Percentiles rank a stretch among this genome's conserved stretches.
These are phyloP conservation scores for Porites australiensis DNA, from an alignment of 64 coral and sea anemone genomes.

Conservation along the genomic window DNA sequence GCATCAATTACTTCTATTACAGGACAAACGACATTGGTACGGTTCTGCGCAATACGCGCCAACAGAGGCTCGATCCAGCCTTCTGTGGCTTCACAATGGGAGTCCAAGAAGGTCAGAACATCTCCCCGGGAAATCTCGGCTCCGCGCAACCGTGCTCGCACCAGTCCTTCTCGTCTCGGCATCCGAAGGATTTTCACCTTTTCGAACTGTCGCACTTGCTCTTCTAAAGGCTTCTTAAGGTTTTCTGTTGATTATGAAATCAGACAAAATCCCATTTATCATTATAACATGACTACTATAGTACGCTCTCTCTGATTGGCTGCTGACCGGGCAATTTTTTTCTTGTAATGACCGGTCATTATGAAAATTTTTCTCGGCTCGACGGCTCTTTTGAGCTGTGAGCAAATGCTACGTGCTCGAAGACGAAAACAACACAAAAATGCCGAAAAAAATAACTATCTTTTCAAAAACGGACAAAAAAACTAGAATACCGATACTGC, in stretches of 20 bases:
- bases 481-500: background rate
- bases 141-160: conserved; percentile 81
- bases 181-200: conserved; percentile 93
- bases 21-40: conserved; percentile 87
- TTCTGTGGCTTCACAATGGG: conserved; percentile 89
- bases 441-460: background rate
- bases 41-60: conserved; percentile 84
- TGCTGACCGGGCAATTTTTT: no score
- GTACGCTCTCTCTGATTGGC: no score
- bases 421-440: background rate
- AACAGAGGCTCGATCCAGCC: conserved; percentile 91
- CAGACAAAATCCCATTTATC: no score
- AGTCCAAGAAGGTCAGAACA: conserved; percentile 91
- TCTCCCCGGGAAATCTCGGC: conserved; percentile 86
- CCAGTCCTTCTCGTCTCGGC: conserved; percentile 79
- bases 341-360: no score
- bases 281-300: no score
- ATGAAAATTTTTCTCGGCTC: background rate
- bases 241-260: conserved; percentile 24
- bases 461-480: background rate
- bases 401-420: background rate
- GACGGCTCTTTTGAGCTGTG: background rate
- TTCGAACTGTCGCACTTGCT: conserved; percentile 77
- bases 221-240: conserved; percentile 67
- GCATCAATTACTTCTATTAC: conserved; percentile 94